Percentiles rank a stretch among this genome's conserved stretches.
These are phyloP conservation scores for Bombus impatiens DNA, from an alignment of 1,140 invertebrate genomes.

Conservation along the genomic window DNA sequence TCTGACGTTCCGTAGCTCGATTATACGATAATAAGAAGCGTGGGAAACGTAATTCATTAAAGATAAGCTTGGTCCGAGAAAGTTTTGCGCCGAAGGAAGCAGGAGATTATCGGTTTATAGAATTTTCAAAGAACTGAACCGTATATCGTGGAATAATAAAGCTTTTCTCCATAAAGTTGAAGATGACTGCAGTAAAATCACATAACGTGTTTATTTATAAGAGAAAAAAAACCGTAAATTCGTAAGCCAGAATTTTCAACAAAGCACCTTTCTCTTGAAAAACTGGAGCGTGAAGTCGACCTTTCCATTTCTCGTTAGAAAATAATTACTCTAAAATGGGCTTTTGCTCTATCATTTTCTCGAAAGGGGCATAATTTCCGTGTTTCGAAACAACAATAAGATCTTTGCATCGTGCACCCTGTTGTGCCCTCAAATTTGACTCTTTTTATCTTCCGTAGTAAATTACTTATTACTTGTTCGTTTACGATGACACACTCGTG, in stretches of 20 bases:
- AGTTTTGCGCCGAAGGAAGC: background rate
- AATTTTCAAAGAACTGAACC: background rate
- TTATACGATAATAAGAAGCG: background rate
- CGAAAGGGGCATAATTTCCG: background rate
- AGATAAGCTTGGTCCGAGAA: background rate
- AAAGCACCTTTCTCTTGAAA: background rate
- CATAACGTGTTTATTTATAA: background rate
- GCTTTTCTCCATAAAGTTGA: background rate
- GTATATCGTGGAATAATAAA: background rate
- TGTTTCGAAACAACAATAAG: background rate
- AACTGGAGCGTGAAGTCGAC: background rate
- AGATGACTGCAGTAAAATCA: background rate
- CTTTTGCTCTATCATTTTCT: background rate
- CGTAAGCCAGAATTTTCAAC: background rate
- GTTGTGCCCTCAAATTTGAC: background rate
- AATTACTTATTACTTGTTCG: background rate
- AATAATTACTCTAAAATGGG: background rate
- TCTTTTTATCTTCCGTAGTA: background rate
- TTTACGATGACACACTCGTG: background rate
- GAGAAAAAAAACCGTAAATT: background rate
- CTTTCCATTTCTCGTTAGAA: background rate
- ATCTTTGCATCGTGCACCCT: background rate
- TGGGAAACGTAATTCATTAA: background rate
- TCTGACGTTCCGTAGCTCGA: background rate
- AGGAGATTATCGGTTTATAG: background rate